These are phyloP conservation scores for Chionomys nivalis DNA, from an alignment of 2,113 vertebrate species.

Conservation along the genomic window DNA sequence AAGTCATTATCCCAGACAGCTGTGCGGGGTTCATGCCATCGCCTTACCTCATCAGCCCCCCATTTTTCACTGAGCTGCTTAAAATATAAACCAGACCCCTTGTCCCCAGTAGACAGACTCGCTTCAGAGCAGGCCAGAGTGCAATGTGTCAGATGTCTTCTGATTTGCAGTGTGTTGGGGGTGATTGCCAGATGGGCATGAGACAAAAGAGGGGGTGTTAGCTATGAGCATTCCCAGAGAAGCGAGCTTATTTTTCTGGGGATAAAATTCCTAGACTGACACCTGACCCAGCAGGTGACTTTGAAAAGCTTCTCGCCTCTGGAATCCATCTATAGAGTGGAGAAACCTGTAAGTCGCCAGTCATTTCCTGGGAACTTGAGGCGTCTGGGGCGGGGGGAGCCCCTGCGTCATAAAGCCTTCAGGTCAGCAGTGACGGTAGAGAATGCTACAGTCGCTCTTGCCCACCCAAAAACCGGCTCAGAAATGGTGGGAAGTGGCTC, in stretches of 20 bases:
- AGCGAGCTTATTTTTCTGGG: constrained; percentile 24
- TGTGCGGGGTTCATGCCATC: constrained; percentile 12
- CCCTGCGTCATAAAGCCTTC: not conserved
- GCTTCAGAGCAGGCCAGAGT: constrained; percentile 25
- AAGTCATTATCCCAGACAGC: constrained; percentile 55
- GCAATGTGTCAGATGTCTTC: constrained; percentile 66
- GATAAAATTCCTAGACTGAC: constrained; percentile 1
- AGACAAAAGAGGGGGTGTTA: not conserved
- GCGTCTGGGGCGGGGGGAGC: not conserved
- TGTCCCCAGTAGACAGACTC: constrained; percentile 39
- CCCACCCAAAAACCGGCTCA: not conserved
- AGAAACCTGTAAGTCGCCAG: not conserved
- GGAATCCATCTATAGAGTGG: not conserved
- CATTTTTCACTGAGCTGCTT: constrained; percentile 54
- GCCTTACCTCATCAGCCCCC: constrained; percentile 52
- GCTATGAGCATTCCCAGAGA: not conserved
- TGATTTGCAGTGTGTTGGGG: constrained; percentile 68
- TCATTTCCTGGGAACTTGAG: constrained; percentile 50
- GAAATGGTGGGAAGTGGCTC: not conserved
- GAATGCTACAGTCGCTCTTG: not conserved
- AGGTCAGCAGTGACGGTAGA: not conserved
- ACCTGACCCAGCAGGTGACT: constrained; percentile 41
- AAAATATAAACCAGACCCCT: constrained; percentile 74
- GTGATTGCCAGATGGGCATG: constrained; percentile 60
- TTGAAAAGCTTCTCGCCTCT: constrained; percentile 46